Conservation (phyloP, 2,888 invertebrate genomes). For the Pediacus dermestoides region DNA sequence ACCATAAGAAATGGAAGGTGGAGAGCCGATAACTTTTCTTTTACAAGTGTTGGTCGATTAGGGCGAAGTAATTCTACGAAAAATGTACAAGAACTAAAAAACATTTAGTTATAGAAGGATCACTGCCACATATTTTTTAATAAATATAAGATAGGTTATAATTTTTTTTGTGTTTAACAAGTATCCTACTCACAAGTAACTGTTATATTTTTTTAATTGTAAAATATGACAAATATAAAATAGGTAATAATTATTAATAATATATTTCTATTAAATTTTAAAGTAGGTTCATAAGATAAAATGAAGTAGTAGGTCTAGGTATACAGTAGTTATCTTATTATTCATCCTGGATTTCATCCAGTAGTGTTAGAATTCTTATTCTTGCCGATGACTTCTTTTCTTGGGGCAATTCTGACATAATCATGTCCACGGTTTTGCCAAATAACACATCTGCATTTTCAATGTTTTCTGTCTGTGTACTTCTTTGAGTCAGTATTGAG, state of each 20-base stretch:
- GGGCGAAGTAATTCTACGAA: slow-evolving; percentile 1
- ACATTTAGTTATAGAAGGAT: background rate
- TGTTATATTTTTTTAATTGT: background rate
- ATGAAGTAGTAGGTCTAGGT: too few relatives aligned
- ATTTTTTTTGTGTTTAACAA: background rate
- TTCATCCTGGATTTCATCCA: background rate
- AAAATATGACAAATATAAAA: too few relatives aligned
- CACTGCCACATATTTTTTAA: background rate
- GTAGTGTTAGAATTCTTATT: background rate
- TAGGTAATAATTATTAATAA: too few relatives aligned
- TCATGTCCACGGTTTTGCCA: background rate
- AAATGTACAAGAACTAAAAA: slow-evolving; percentile 1
- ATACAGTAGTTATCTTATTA: too few relatives aligned
- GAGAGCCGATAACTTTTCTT: background rate
- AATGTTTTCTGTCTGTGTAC: background rate
- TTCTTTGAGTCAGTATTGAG: background rate
- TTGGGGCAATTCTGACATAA: background rate
- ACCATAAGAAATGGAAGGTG: background rate
- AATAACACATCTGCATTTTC: background rate
- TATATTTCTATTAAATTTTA: too few relatives aligned
- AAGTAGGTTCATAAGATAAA: too few relatives aligned
- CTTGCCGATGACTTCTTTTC: background rate
- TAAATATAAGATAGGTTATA: background rate
- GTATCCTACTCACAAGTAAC: background rate
- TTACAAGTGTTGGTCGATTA: background rate